A percentile compares a stretch with the other conserved stretches of the same genome.
Conservation (phyloP, 2,888 invertebrate species). For the Orthosia incerta region DNA sequence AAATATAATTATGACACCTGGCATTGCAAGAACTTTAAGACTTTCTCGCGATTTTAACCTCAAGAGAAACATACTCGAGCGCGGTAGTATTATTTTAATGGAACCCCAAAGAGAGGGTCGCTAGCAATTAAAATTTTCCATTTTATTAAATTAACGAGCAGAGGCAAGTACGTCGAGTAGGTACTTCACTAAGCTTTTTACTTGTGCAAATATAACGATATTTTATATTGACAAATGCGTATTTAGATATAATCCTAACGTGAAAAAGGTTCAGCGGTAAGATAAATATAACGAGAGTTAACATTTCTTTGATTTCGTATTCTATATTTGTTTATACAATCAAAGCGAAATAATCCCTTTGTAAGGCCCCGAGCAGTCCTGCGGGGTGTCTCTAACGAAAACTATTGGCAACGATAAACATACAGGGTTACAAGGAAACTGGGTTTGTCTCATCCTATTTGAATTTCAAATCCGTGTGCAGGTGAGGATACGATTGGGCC, state of each 20-base stretch:
- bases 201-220: constrained; percentile 58
- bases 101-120: constrained; percentile 72
- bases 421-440: constrained; percentile 79
- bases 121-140: constrained; percentile 82
- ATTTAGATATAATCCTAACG: constrained; percentile 34
- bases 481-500: constrained; percentile 86
- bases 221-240: constrained; percentile 51
- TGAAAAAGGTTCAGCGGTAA: constrained; percentile 11
- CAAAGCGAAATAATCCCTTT: constrained; percentile 65
- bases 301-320: constrained; percentile 45
- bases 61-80: constrained; percentile 72
- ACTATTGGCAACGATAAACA: constrained; percentile 80
- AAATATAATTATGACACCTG: constrained; percentile 53
- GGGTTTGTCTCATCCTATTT: constrained; percentile 85
- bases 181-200: constrained; percentile 69
- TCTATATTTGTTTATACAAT: constrained; percentile 61
- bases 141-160: constrained; percentile 82
- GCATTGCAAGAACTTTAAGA: constrained; percentile 59
- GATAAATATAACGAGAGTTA: constrained; percentile 18
- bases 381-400: constrained; percentile 57
- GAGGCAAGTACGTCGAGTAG: constrained; percentile 68
- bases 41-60: constrained; percentile 70
- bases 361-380: constrained; percentile 48
- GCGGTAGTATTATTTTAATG: constrained; percentile 77
- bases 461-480: constrained; percentile 87